phyloP scores from a whole-genome alignment of 2,113 vertebrate genomes.

The Anoplopoma fimbria region DNA sequence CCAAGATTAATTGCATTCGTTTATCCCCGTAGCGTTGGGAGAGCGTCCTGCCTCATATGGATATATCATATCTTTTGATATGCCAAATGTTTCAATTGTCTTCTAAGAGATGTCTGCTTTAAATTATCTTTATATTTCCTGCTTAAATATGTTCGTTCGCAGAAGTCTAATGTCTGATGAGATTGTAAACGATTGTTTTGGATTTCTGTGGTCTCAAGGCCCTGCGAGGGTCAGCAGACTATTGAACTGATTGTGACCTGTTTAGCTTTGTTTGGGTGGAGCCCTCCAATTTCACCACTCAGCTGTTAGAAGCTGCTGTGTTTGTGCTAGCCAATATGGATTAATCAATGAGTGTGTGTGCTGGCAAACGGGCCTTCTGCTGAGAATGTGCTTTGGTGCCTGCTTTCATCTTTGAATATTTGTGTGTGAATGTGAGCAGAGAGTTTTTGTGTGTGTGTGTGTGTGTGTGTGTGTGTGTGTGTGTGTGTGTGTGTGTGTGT shows the following conservation, averaged over 20 bases:
- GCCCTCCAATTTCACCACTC: constrained; percentile 59
- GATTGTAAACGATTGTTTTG: constrained; percentile 13
- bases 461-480: neutral
- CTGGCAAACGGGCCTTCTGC: constrained; percentile 32
- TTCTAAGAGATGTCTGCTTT: constrained; percentile 29
- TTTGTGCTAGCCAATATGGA: constrained; percentile 66
- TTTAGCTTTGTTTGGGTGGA: constrained; percentile 79
- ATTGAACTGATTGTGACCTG: constrained; percentile 59
- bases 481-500: constrained; percentile 11
- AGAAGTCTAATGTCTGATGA: constrained; percentile 13
- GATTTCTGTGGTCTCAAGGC: constrained; percentile 3
- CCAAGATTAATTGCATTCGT: constrained; percentile 34
- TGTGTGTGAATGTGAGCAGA: constrained; percentile 39
- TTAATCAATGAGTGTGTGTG: constrained; percentile 67
- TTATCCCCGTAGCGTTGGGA: constrained; percentile 22
- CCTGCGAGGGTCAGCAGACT: constrained; percentile 34
- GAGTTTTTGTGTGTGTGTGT: constrained; percentile 12
- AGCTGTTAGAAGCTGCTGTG: constrained; percentile 67
- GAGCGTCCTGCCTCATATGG: constrained; percentile 26
- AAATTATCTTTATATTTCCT: constrained; percentile 38
- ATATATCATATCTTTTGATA: constrained; percentile 31
- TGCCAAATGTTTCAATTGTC: constrained; percentile 44
- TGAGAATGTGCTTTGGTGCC: constrained; percentile 42
- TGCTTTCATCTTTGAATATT: constrained; percentile 33
- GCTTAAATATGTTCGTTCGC: neutral